Conservation (phyloP, 2,797 vertebrate genomes). For the Apodemus agrarius region DNA sequence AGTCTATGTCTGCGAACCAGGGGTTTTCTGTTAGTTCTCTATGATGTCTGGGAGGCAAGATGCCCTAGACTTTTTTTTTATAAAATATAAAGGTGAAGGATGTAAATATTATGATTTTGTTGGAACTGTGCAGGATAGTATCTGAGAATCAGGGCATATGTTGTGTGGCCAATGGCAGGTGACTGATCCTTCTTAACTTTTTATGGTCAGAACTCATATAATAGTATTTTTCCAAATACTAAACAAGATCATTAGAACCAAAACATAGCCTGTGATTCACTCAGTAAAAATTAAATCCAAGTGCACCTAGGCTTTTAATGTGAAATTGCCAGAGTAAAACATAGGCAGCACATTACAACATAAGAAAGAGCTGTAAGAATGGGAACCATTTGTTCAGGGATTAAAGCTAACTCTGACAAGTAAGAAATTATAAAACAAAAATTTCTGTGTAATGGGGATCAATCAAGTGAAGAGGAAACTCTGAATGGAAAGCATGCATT, state of each 20-base stretch:
- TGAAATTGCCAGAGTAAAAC: background rate
- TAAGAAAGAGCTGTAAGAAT: background rate
- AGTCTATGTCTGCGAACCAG: no score
- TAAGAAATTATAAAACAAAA: background rate
- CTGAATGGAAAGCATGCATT: background rate
- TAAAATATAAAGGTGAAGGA: constrained; percentile 8
- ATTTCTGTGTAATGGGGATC: background rate
- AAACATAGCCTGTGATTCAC: background rate
- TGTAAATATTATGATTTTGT: background rate
- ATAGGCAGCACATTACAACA: background rate
- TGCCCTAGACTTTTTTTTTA: no score
- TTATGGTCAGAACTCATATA: background rate
- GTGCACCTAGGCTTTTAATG: background rate
- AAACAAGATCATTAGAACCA: background rate
- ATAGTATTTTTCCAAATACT: background rate
- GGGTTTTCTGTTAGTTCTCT: no score
- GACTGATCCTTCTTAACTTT: background rate
- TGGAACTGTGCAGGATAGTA: background rate
- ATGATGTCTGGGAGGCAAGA: no score
- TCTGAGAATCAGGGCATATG: background rate
- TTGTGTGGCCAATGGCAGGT: background rate
- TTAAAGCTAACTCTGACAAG: no score
- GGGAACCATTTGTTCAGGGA: background rate
- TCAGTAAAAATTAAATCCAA: background rate
- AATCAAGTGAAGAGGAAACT: background rate